Evolutionary conservation across 2,888 invertebrate species (phyloP).

Genomic region (Anodontia alba): DNA sequence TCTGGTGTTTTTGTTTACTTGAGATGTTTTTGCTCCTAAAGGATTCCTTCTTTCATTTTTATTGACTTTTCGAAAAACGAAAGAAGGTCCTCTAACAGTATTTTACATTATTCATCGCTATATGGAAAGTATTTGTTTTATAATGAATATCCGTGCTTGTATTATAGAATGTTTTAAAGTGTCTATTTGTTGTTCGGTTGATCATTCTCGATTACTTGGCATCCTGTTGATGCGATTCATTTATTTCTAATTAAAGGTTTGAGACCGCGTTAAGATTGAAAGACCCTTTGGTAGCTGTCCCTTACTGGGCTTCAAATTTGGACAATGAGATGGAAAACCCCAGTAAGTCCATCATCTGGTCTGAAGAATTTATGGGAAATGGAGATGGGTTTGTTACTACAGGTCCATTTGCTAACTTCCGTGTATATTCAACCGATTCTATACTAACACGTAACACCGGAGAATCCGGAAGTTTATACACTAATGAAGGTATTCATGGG

Average conservation of each 20-base stretch:
- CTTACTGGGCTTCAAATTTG: slow-evolving; percentile 67
- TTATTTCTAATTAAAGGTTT: slow-evolving; percentile 48
- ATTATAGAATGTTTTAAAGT: too few species aligned
- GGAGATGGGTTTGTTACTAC: slow-evolving; percentile 63
- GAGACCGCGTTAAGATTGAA: slow-evolving; percentile 62
- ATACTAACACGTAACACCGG: slow-evolving; percentile 59
- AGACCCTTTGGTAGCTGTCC: slow-evolving; percentile 55
- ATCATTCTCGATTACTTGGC: too few species aligned
- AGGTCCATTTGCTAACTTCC: slow-evolving; percentile 62
- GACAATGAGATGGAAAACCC: slow-evolving; percentile 63
- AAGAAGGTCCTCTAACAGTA: too few species aligned
- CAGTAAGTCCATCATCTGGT: slow-evolving; percentile 62
- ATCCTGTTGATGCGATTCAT: too few species aligned
- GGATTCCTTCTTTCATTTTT: too few species aligned
- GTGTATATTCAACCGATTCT: slow-evolving; percentile 43
- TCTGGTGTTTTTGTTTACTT: too few species aligned
- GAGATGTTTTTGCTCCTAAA: too few species aligned
- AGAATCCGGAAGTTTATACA: slow-evolving; percentile 54
- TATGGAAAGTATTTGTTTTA: too few species aligned
- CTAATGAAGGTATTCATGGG: slow-evolving; percentile 51
- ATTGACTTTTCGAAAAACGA: too few species aligned
- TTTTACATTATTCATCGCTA: too few species aligned
- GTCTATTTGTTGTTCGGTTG: too few species aligned
- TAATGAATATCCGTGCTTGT: too few species aligned
- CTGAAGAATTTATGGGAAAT: slow-evolving; percentile 57